Base-by-base conservation (phyloP, 64 coral and sea anemone genomes). In the Anthopleura sola region DNA sequence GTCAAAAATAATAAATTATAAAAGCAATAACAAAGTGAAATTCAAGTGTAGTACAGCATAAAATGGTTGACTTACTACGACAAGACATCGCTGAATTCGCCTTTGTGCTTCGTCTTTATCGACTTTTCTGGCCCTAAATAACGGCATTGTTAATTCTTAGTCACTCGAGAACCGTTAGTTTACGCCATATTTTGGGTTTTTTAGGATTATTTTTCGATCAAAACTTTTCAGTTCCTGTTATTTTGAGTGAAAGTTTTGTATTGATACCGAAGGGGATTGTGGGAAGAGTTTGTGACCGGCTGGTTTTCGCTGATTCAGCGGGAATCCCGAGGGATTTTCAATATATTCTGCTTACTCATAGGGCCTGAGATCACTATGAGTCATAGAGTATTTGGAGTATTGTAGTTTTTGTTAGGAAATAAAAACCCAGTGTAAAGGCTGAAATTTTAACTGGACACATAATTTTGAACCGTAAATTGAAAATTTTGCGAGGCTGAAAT, bases 91-190 rank as follows among this genome's bases (percentile, higher is more conserved):
- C 32, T 96, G 90, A 3, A 96, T 75, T 18, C 91, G 78, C 82
- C 84, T 92, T 58, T 89, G 91, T 15, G 90, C 36, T 37, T 96
- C 94, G 57, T 96, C 94, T 87, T 90, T 96, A 20, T 86, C 78
- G 10, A 96, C 68, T 96, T 96, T 96, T 75, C 83, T 89, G 36
- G 84, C 44, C 78, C 88, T 92, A 83, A 96, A 96, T 1, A 96
- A 53, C 55, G 94, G 94, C 94, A 96, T 96, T 23, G 75, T 83
- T n/a, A 33, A 58, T 34, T 13, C 19, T 38, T 53, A 26, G 38
- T 5, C 6, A 44, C 44, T 44, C 19, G 17, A 48, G 20, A 38
- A 79, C 21, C 20, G 31, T 71, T 71, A 3, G 18, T 37, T 48
- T 15, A 79, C 9, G 37, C 17, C 38, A 79, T 79, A 1, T 23